Conservation (phyloP, 2,888 invertebrate genomes). For the Aporophyla nigra region DNA sequence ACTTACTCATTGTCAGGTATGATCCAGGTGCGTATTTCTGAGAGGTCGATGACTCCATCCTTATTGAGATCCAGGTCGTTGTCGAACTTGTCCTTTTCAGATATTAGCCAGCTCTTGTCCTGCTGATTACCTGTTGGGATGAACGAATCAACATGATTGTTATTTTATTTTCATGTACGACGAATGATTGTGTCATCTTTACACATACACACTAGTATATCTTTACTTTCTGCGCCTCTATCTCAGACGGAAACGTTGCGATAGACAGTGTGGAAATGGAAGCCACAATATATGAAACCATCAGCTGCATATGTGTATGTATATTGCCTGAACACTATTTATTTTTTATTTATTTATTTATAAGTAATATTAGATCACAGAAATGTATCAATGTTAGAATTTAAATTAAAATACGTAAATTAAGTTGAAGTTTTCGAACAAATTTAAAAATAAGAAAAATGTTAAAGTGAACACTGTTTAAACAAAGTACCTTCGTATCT, state of each 20-base stretch:
- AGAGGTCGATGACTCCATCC: slow-evolving; percentile 94
- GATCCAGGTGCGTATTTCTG: slow-evolving; percentile 97
- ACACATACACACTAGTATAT: neutral
- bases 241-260: neutral
- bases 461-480: too few relatives aligned
- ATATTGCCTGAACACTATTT: too few relatives aligned
- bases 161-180: neutral
- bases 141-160: neutral
- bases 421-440: too few relatives aligned
- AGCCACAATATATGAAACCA: too few relatives aligned
- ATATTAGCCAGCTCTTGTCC: slow-evolving; percentile 92
- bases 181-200: neutral
- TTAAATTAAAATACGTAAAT: too few relatives aligned
- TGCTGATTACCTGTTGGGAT: slow-evolving; percentile 88
- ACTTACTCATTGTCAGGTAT: slow-evolving; percentile 97
- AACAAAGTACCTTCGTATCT: too few relatives aligned
- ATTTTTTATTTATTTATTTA: too few relatives aligned
- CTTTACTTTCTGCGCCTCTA: neutral
- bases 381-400: too few relatives aligned
- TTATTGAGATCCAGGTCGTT: slow-evolving; percentile 95
- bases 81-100: slow-evolving; percentile 94
- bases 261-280: too few relatives aligned
- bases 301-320: too few relatives aligned
- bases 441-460: too few relatives aligned
- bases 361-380: too few relatives aligned